Evolutionary conservation across 2,113 vertebrate species (phyloP).

Genomic region (Tenrec ecaudatus): DNA sequence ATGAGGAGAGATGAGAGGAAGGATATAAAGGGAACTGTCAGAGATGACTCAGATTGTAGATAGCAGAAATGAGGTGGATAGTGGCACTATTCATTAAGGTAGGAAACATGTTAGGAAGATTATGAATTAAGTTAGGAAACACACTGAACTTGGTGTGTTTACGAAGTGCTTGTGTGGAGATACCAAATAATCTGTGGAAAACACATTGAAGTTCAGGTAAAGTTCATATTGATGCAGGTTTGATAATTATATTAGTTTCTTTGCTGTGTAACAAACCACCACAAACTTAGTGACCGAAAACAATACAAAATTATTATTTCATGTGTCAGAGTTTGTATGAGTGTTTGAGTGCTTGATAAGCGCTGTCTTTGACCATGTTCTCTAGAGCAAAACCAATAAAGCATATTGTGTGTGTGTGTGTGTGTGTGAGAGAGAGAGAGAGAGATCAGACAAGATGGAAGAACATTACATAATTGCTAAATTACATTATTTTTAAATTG

Average conservation of each 20-base stretch:
- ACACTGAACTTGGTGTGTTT: neutral
- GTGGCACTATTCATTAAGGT: constrained; percentile 28
- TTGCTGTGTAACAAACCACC: constrained; percentile 10
- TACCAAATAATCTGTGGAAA: neutral
- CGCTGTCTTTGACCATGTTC: neutral
- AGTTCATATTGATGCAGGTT: neutral
- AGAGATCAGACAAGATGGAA: no score
- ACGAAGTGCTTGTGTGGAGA: neutral
- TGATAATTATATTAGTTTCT: constrained; percentile 25
- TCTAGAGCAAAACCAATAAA: no score
- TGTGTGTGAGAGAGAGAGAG: no score
- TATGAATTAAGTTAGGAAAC: constrained; percentile 24
- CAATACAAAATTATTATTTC: neutral
- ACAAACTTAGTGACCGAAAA: neutral
- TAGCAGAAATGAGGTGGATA: neutral
- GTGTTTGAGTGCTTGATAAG: neutral
- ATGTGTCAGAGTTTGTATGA: neutral
- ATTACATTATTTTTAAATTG: no score
- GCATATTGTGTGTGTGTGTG: no score
- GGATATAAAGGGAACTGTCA: constrained; percentile 12
- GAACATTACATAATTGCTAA: no score
- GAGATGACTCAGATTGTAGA: constrained; percentile 10
- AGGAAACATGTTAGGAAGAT: constrained; percentile 10
- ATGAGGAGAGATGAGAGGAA: neutral
- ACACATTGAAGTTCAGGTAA: neutral